Base-by-base conservation (phyloP, 1,140 invertebrate species). In the Heliconius congener region DNA sequence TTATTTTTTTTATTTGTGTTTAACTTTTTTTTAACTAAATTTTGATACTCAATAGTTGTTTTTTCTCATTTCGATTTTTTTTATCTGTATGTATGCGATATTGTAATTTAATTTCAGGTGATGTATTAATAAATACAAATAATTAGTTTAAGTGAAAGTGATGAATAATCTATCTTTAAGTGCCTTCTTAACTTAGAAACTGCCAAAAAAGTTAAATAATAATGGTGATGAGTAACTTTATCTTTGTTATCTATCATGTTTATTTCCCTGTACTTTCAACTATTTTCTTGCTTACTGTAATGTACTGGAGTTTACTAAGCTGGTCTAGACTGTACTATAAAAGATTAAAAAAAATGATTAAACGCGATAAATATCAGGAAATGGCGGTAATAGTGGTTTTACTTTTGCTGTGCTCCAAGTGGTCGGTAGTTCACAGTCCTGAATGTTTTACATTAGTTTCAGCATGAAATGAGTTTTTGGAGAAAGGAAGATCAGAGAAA, bases 181-280 rank as follows among this genome's bases (percentile, higher is more conserved):
- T 84, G 80, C 80, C 80, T 82, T 81, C 60, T 77, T 79, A 80
- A 81, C 76, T 71, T 80, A 55, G 74, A 74, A 27, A 60, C 42
- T 66, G 60, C 60, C 23, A 13, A 30, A 66, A 66, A 30, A 66
- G 27, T 66, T 27, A 66, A 66, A 66, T 66, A 16, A 60, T 60
- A 60, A 60, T 27, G 8, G 8, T n/a, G 19, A n/a, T n/a, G 6
- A 19, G 18, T 8, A 8, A 52, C 18, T 19, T 19, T 52, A 1
- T 52, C 18, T 52, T 52, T 8, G 16, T 19, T 52, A 52, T 52
- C 50, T 52, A 16, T 23, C 50, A 19, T 52, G 1, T 52, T 5
- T 19, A 6, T 52, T 19, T 52, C 50, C 50, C 5, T 19, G 18
- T 8, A 46, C 13, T 19, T 52, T 52, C 6, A 19, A 52, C 50